Evolutionary conservation across 2,797 vertebrate genomes (phyloP), one percentile per base, ranked within the genome.

Genomic region (Rhinophrynus dorsalis): DNA sequence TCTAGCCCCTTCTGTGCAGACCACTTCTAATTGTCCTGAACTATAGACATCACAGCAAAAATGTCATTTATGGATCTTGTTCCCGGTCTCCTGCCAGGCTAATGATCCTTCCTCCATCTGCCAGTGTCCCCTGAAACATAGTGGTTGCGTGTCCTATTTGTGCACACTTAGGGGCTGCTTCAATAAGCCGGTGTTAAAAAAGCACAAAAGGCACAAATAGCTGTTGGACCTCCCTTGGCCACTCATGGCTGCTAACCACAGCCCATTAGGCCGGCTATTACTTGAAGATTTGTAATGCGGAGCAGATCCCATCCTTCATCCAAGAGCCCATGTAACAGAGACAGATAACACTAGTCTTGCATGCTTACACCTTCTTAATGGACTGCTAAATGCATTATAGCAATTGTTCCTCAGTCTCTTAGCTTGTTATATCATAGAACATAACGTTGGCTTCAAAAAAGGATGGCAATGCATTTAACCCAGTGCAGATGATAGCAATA

Each of bases 21-120:
- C 40, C 15, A 44, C 6, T 44, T 15, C 40, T 44, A 20, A 44
- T 10, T 44, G 15, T 11, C 38, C 15, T 37, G 33, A 52, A 61
- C 11, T 51, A n/a, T n/a, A n/a, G n/a, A n/a, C n/a, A 61, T 29
- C 15, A n/a, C n/a, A 17, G 45, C 10, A 51, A 33, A 51, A 44
- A 44, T 69, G 8, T 69, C 8, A 42, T 54, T 69, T 18, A n/a
- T 61, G 24, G 11, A 38, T 29, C 23, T 17, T 13, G 18, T n/a
- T 29, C 15, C 29, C 13, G 20, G 6, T 62, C 37, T 56, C 48
- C 67, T 35, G 10, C 58, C 58, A 12, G 58, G 47, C 47, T 69
- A 69, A 69, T 50, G 67, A 60, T 33, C 35, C 67, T 54, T 18
- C 15, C 23, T 21, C 67, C 67, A 55, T 70, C 68, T 63, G 58